Percentiles rank a stretch among this genome's conserved stretches.
Evolutionary conservation across 2,888 invertebrate species (phyloP).

Genomic region (Patella ulyssiponensis): DNA sequence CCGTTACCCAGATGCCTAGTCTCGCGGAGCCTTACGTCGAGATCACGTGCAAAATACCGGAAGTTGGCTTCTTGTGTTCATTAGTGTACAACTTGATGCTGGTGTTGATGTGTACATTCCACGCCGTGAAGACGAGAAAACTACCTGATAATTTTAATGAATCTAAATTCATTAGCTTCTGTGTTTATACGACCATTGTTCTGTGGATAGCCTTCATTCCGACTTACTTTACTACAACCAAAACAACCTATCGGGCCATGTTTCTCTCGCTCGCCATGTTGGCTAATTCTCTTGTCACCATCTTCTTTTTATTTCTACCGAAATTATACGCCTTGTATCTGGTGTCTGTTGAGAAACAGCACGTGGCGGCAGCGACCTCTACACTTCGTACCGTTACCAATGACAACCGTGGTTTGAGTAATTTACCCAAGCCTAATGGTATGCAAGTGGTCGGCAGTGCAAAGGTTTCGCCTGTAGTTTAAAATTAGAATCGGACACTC

Average conservation of each 20-base stretch:
- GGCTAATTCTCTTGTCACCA: conserved; percentile 47
- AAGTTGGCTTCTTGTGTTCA: conserved; percentile 44
- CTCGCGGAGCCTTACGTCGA: conserved; percentile 45
- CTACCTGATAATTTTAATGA: conserved; percentile 62
- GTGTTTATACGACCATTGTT: conserved; percentile 55
- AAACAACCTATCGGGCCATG: conserved; percentile 39
- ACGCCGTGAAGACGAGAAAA: conserved; percentile 52
- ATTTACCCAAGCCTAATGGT: background rate
- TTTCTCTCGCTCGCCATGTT: conserved; percentile 47
- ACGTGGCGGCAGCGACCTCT: conserved; percentile 11
- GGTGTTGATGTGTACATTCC: conserved; percentile 50
- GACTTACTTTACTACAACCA: conserved; percentile 48
- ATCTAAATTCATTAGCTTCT: conserved; percentile 53
- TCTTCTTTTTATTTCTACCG: conserved; percentile 50
- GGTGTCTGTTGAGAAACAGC: conserved; percentile 20
- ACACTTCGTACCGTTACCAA: background rate
- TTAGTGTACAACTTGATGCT: conserved; percentile 52
- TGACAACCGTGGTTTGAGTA: background rate
- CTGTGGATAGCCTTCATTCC: conserved; percentile 60
- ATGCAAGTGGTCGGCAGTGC: background rate
- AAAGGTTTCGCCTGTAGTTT: background rate
- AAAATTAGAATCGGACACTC: no score
- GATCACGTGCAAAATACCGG: conserved; percentile 45
- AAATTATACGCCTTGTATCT: conserved; percentile 49
- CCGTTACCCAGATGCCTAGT: conserved; percentile 43